Evolutionary conservation across 2,888 invertebrate genomes (phyloP), one percentile per base, ranked within the genome.

Genomic region (Drosophila nr. perissopoda): DNA sequence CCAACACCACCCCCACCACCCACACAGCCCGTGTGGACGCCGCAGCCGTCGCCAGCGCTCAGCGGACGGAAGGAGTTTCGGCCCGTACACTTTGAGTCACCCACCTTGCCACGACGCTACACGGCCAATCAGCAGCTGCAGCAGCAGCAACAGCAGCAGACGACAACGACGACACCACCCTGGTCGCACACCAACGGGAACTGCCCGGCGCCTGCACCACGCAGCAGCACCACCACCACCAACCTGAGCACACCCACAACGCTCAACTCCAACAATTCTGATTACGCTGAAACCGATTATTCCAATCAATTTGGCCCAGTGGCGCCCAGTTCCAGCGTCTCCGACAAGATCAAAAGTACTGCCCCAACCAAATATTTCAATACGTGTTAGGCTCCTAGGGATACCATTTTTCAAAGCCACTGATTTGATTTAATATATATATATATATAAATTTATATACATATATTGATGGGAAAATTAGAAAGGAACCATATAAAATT

Each of bases 21-120:
- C 61, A 94, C 96, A 66, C 95, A 95, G 54, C 95, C 97, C 27
- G 94, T 97, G 81, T 97, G 97, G 97, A 96, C 96, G 34, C 97
- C 97, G 16, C 95, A 95, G 83, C 94, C 96, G 40, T 97, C 97
- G 89, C 97, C 97, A 61, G 93, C 95, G 2, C 25, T 84, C 34
- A 82, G 84, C 49, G 96, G 96, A 80, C 94, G 96, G 82, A 97
- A 97, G 93, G 95, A 95, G 92, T 97, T 97, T 94, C 95, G 96
- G 74, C 96, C 97, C 7, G 96, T 97, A 56, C 96, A 94, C 84
- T 96, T 96, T 86, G 96, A 96, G 88, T 96, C 96, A 62, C 96
- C 96, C 56, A 94, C 94, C 62, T 92, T 95, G 79, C 93, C 94
- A 63, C 94, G 96, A 56, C 90, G 90, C 76, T 92, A 92, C 80